Percentiles rank a stretch among this genome's conserved stretches.
Conservation (phyloP, 2,888 invertebrate species). For the Brachyptera putata region DNA sequence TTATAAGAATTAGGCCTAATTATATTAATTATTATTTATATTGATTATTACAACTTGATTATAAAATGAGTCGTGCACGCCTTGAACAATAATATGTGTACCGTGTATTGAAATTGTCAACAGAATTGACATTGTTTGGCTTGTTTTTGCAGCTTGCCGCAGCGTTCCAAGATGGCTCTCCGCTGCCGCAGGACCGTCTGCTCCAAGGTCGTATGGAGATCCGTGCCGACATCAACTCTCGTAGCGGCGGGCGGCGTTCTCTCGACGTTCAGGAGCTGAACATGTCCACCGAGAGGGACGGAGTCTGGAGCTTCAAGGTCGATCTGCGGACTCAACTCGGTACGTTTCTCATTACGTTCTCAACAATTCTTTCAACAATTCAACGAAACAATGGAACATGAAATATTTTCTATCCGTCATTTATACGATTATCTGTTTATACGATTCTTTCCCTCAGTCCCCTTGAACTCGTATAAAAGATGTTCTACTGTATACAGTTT, state of each 20-base stretch:
- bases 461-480: no score
- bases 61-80: no score
- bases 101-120: no score
- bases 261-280: conserved; percentile 58
- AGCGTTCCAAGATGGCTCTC: conserved; percentile 87
- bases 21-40: no score
- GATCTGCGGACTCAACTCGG: conserved; percentile 68
- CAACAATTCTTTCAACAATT: background rate
- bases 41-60: no score
- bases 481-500: no score
- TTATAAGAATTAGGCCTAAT: no score
- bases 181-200: conserved; percentile 61
- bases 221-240: conserved; percentile 57
- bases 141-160: conserved; percentile 63
- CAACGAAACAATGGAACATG: no score
- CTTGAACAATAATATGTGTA: no score
- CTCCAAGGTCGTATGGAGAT: conserved; percentile 63
- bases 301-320: conserved; percentile 78
- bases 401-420: no score
- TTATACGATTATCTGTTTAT: no score
- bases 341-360: conserved; percentile 33
- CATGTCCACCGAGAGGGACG: conserved; percentile 62
- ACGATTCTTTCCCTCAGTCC: no score
- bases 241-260: conserved; percentile 59
- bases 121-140: background rate